Conservation (phyloP, 2,888 invertebrate species). For the Drosophila koepferae region DNA sequence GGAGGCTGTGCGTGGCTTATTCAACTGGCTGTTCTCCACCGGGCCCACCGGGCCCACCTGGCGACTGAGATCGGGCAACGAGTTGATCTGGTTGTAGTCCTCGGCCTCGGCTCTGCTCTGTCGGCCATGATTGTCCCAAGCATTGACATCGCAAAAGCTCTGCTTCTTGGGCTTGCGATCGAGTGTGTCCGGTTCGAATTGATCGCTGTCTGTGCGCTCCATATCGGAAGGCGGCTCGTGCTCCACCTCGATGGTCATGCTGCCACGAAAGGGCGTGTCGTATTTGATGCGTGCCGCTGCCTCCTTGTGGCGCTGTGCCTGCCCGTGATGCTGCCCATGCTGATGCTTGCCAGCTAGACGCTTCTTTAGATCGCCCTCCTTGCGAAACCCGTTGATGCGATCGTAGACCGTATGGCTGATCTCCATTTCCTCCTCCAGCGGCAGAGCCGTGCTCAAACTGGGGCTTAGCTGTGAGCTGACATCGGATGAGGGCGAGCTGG, state of each 20-base stretch:
- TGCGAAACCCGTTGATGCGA: constrained; percentile 83
- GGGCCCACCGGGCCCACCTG: constrained; percentile 39
- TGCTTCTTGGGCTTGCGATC: constrained; percentile 91
- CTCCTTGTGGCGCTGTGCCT: constrained; percentile 75
- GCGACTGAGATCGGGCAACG: constrained; percentile 77
- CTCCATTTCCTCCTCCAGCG: constrained; percentile 92
- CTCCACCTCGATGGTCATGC: constrained; percentile 93
- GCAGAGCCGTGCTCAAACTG: constrained; percentile 90
- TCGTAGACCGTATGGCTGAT: constrained; percentile 91
- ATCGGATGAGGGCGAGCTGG: constrained; percentile 87
- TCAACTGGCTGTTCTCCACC: constrained; percentile 18
- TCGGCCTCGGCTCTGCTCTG: constrained; percentile 59
- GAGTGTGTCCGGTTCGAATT: constrained; percentile 94
- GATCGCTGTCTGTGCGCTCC: constrained; percentile 89
- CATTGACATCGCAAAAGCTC: constrained; percentile 85
- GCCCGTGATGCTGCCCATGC: constrained; percentile 47
- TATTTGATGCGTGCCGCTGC: constrained; percentile 86
- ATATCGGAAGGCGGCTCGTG: constrained; percentile 92
- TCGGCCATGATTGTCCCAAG: constrained; percentile 85
- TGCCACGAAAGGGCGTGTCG: constrained; percentile 89
- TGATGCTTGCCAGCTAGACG: constrained; percentile 58
- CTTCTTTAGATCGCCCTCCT: constrained; percentile 83
- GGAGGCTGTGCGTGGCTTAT: constrained; percentile 82
- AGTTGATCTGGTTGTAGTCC: constrained; percentile 72
- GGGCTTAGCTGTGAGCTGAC: constrained; percentile 90